These are phyloP conservation scores for Planococcus citri DNA, from an alignment of 1,140 invertebrate genomes.

Conservation along the genomic window DNA sequence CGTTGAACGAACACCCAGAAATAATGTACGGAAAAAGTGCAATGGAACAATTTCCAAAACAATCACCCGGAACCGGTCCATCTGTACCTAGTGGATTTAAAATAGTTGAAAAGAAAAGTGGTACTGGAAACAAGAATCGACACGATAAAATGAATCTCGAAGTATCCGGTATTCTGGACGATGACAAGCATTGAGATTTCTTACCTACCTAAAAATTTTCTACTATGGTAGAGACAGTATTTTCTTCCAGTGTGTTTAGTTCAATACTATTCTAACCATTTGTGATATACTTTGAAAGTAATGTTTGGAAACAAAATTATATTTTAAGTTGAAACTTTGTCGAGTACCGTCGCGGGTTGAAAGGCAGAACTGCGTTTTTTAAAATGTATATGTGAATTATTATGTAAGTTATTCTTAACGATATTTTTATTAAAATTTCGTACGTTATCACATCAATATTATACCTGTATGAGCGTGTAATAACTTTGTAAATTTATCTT, in stretches of 20 bases:
- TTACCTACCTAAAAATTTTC: neutral
- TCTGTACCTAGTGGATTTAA: neutral
- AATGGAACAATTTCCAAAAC: constrained; percentile 23
- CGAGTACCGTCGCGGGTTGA: neutral
- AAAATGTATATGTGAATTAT: neutral
- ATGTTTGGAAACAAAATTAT: neutral
- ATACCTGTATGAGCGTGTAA: neutral
- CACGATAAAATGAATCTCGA: neutral
- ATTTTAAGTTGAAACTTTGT: neutral
- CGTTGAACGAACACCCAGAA: constrained; percentile 51
- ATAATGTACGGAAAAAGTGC: constrained; percentile 40
- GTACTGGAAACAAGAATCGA: neutral
- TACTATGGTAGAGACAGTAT: neutral
- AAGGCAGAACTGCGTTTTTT: neutral
- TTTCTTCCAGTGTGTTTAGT: neutral
- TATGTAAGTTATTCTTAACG: neutral
- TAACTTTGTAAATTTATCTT: neutral
- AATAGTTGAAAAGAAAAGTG: neutral
- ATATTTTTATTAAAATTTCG: neutral
- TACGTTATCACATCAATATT: neutral
- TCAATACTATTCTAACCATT: neutral
- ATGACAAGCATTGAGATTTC: neutral
- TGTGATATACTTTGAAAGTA: neutral
- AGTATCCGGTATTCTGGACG: neutral
- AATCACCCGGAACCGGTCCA: neutral